Evolutionary conservation across 2,888 invertebrate genomes (phyloP).

Genomic region (Caenorhabditis plicata): DNA sequence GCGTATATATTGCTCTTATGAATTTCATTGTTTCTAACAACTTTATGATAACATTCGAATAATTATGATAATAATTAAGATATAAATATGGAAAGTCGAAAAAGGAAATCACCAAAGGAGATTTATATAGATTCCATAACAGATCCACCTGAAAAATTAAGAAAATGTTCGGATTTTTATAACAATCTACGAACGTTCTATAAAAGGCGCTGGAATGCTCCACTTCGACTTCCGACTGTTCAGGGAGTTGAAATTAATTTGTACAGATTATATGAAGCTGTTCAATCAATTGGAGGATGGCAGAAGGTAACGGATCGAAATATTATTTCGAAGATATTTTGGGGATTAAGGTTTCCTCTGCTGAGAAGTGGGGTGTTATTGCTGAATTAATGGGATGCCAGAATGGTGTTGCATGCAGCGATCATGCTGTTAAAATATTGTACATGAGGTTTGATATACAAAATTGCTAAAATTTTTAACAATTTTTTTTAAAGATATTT

Average conservation of each 20-base stretch:
- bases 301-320: constrained; percentile 76
- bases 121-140: constrained; percentile 50
- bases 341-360: constrained; percentile 37
- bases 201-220: constrained; percentile 68
- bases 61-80: no score
- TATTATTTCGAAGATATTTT: background rate
- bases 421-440: constrained; percentile 76
- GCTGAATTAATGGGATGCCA: constrained; percentile 70
- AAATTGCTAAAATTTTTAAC: background rate
- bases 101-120: constrained; percentile 49
- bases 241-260: constrained; percentile 90
- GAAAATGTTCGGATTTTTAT: constrained; percentile 67
- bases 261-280: constrained; percentile 85
- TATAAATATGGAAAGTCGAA: constrained; percentile 51
- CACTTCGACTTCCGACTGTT: constrained; percentile 75
- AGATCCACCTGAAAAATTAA: constrained; percentile 69
- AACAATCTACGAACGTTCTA: constrained; percentile 54
- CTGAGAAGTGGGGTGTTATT: constrained; percentile 60
- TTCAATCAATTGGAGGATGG: constrained; percentile 89
- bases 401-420: constrained; percentile 83
- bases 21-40: no score
- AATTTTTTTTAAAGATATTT: constrained; percentile 41
- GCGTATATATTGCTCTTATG: no score
- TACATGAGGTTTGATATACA: constrained; percentile 60
- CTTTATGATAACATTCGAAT: no score